phyloP scores from a whole-genome alignment of 2,888 invertebrate genomes.

The Patella caerulea region DNA sequence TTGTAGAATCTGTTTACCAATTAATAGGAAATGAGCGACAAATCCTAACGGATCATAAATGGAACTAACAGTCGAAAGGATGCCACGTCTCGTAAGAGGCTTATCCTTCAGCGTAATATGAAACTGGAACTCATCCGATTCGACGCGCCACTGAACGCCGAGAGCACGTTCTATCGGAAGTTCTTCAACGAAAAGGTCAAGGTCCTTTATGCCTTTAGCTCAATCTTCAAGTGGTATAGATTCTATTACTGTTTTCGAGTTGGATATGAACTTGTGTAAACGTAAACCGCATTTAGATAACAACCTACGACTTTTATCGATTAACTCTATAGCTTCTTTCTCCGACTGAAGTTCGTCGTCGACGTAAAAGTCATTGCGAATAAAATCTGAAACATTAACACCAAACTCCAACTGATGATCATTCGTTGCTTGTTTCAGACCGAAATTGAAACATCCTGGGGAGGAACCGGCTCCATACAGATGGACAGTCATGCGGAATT shows the following conservation, averaged over 20 bases:
- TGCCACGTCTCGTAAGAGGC: background rate
- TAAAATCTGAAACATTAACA: conserved; percentile 29
- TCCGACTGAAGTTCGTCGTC: conserved; percentile 38
- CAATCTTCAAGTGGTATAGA: conserved; percentile 36
- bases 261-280: conserved; percentile 44
- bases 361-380: conserved; percentile 40
- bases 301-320: too few relatives aligned
- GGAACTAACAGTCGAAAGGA: conserved; percentile 6
- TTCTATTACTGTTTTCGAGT: conserved; percentile 33
- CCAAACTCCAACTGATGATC: conserved; percentile 25
- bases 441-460: conserved; percentile 37
- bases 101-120: background rate
- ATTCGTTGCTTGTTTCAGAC: conserved; percentile 26
- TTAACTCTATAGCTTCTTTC: too few relatives aligned
- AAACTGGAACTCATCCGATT: background rate
- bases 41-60: conserved; percentile 28
- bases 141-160: conserved; percentile 1
- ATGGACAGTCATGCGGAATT: conserved; percentile 37
- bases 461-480: conserved; percentile 39
- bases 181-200: conserved; percentile 15
- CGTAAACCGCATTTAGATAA: conserved; percentile 29
- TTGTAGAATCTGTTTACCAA: conserved; percentile 26
- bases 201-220: conserved; percentile 23
- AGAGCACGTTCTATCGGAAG: conserved; percentile 3
- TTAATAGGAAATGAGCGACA: conserved; percentile 17